Base-by-base conservation (phyloP, 2,888 invertebrate genomes). In the Ethmia dodecea region DNA sequence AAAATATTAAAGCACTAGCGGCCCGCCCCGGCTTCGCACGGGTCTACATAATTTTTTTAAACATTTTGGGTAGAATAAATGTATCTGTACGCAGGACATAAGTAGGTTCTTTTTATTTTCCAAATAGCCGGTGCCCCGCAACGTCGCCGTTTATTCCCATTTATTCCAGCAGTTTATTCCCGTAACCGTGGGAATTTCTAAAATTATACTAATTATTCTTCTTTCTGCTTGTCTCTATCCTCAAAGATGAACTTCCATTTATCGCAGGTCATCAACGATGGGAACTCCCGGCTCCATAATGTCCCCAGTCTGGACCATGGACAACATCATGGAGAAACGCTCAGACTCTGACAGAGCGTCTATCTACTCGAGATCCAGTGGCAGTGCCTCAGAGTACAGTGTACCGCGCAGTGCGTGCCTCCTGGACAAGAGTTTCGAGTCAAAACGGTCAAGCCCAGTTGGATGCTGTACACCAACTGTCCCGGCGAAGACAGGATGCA, bases 371-470 rank as follows among this genome's bases (percentile, higher is more conserved):
- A 86, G 87, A 5, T 88, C 91, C 38, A 89, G 91, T 33, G 90
- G 90, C 29, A 89, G 89, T 37, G 89, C 90, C 9, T 91, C 91
- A 0, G 91, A 91, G 55, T 91, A 91, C 65, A 90, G 90, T 9
- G 87, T 88, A 6, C 89, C 89, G 0, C 79, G 90, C 42, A 62
- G 71, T 41, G 57, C 70, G 4, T 84, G 81, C 49, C 48, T 71
- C 8, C 41, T 77, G 13, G 81, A 81, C 52, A 88, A 88, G 54
- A 89, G 88, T 30, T 87, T 88, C 37, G 84, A 84, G 20, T 76
- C 77, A 2, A 80, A 81, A 35, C 55, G 84, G 9, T 65, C 65
- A 29, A 83, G 83, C 42, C 84, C 84, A 0, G 73, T 78, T 8
- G 71, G 61, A 8, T 73, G 84, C 57, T 75, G 80, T 60, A 71